A percentile compares a stretch with the other conserved stretches of the same genome.
phyloP scores from a whole-genome alignment of 2,797 vertebrate genomes.

The Lateolabrax maculatus region DNA sequence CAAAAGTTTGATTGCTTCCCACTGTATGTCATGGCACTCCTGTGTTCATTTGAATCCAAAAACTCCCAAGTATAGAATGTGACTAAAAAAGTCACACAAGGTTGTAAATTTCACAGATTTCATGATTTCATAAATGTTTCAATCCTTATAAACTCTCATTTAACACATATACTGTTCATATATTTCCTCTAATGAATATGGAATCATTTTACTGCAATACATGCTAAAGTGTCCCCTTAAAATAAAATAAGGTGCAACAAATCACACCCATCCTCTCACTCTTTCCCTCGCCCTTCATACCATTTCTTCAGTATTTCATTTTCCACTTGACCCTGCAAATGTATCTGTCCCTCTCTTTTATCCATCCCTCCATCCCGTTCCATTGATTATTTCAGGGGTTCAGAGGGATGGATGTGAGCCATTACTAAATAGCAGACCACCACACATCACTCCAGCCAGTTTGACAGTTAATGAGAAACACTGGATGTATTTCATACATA shows the following conservation, averaged over 20 bases:
- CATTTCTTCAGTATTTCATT: conserved; percentile 72
- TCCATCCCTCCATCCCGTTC: conserved; percentile 65
- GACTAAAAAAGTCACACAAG: not conserved
- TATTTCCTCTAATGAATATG: conserved; percentile 13
- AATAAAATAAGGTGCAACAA: conserved; percentile 41
- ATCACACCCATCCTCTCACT: conserved; percentile 44
- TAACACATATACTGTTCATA: not conserved
- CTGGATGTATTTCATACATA: conserved; percentile 70
- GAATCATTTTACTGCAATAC: not conserved
- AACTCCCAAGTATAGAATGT: not conserved
- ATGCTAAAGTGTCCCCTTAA: conserved; percentile 15
- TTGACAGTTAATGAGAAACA: conserved; percentile 80
- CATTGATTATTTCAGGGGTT: conserved; percentile 79
- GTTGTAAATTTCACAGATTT: conserved; percentile 19
- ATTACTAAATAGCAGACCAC: conserved; percentile 77
- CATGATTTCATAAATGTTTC: not conserved
- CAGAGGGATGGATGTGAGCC: conserved; percentile 73
- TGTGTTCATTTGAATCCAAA: conserved; percentile 22
- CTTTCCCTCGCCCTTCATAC: conserved; percentile 31
- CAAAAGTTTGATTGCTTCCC: conserved; percentile 57
- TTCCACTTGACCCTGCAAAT: conserved; percentile 76
- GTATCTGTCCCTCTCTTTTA: conserved; percentile 61
- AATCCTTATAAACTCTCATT: not conserved
- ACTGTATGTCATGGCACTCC: conserved; percentile 38
- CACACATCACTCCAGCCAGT: conserved; percentile 72